These are phyloP conservation scores for Aelia acuminata DNA, from an alignment of 2,888 invertebrate genomes.

Conservation along the genomic window DNA sequence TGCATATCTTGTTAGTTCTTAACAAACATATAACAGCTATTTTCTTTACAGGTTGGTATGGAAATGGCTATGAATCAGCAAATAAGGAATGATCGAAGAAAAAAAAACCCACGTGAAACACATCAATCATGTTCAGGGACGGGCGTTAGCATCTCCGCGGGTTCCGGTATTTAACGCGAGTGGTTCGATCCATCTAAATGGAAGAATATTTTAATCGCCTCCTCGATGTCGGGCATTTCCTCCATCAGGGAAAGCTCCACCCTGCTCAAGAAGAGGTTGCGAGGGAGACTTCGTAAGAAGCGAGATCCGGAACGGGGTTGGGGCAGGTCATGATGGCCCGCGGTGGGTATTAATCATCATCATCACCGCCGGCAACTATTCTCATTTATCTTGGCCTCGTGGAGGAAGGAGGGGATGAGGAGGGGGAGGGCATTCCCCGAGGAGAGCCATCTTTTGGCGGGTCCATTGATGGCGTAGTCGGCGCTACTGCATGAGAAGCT, in stretches of 20 bases:
- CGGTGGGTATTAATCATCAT: slow-evolving; percentile 44
- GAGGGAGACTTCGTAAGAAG: no score
- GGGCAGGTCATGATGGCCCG: slow-evolving; percentile 22
- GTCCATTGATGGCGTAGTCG: neutral
- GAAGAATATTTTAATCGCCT: neutral
- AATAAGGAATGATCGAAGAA: neutral
- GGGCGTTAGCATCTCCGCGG: neutral
- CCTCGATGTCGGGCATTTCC: neutral
- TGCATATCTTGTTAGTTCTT: no score
- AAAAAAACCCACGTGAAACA: neutral
- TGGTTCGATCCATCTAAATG: neutral
- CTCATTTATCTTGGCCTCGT: slow-evolving; percentile 2
- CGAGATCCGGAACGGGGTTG: neutral
- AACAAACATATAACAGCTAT: no score
- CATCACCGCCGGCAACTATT: neutral
- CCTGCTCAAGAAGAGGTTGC: neutral
- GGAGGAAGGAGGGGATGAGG: slow-evolving; percentile 18
- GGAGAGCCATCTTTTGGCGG: slow-evolving; percentile 24
- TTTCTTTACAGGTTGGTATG: neutral
- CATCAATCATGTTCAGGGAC: neutral
- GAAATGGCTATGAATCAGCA: neutral
- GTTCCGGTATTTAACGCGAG: neutral
- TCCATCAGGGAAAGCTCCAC: neutral
- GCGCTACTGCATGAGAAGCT: no score
- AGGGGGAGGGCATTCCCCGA: neutral